Percentiles rank a stretch among this genome's conserved stretches.
phyloP scores from a whole-genome alignment of 1,140 invertebrate genomes.

The Drosophila teissieri region DNA sequence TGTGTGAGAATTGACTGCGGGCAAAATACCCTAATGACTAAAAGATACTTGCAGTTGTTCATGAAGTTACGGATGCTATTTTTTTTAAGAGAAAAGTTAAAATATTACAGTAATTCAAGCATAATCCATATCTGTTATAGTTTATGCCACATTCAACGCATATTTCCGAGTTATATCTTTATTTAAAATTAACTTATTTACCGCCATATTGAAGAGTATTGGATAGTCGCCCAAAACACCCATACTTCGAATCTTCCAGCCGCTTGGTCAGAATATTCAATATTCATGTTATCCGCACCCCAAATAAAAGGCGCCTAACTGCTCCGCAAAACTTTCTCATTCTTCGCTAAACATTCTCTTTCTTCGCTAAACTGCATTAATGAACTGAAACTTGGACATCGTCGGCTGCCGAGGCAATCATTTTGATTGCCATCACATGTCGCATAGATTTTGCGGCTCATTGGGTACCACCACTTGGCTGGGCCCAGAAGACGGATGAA shows the following conservation, averaged over 20 bases:
- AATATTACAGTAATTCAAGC: background rate
- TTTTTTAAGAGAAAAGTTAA: background rate
- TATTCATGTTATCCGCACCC: constrained; percentile 18
- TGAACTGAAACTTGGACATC: constrained; percentile 44
- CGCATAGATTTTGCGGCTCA: constrained; percentile 78
- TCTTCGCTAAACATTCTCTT: constrained; percentile 65
- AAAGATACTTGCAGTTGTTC: background rate
- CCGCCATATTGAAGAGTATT: background rate
- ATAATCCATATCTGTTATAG: background rate
- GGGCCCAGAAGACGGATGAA: constrained; percentile 14
- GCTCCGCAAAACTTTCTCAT: constrained; percentile 54
- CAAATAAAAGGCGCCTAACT: constrained; percentile 7
- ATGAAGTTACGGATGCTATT: background rate
- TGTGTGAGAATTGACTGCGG: constrained; percentile 70
- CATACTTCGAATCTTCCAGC: background rate
- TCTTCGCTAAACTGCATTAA: constrained; percentile 73
- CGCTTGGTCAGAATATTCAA: constrained; percentile 16
- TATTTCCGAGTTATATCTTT: too few species aligned
- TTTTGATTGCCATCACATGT: constrained; percentile 80
- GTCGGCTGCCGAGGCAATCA: constrained; percentile 48
- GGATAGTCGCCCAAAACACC: background rate
- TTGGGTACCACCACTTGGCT: constrained; percentile 43
- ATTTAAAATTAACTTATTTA: background rate
- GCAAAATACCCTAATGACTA: constrained; percentile 23
- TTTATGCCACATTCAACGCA: too few species aligned